Conservation (phyloP, 2,797 vertebrate species). For the Gallirallus australis region DNA sequence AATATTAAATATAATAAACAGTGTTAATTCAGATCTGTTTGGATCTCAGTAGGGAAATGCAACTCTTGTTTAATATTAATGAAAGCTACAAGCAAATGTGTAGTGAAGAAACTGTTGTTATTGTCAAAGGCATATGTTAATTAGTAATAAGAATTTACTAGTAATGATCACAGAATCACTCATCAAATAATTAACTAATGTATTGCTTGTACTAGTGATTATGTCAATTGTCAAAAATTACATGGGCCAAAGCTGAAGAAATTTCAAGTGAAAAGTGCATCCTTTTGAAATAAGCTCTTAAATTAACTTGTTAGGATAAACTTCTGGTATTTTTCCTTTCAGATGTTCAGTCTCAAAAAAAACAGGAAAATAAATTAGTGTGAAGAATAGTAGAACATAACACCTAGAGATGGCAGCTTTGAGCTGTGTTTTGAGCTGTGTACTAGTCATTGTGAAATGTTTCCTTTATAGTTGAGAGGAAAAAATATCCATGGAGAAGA, state of each 20-base stretch:
- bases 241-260: neutral
- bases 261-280: neutral
- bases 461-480: neutral
- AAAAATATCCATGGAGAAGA: constrained; percentile 40
- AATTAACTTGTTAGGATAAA: neutral
- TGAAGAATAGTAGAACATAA: neutral
- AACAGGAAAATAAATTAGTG: neutral
- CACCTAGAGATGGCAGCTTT: constrained; percentile 66
- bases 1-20: neutral
- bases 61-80: neutral
- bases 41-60: neutral
- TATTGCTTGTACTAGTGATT: neutral
- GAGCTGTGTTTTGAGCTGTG: constrained; percentile 44
- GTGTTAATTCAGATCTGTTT: neutral
- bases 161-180: neutral
- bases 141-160: neutral
- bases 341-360: neutral
- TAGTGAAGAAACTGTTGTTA: neutral
- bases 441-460: neutral
- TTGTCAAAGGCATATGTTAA: neutral
- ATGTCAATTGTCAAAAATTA: neutral
- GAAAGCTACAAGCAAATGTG: neutral
- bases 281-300: neutral
- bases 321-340: neutral
- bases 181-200: neutral